Conservation (phyloP, 2,797 vertebrate species). For the Pelodytes ibericus region DNA sequence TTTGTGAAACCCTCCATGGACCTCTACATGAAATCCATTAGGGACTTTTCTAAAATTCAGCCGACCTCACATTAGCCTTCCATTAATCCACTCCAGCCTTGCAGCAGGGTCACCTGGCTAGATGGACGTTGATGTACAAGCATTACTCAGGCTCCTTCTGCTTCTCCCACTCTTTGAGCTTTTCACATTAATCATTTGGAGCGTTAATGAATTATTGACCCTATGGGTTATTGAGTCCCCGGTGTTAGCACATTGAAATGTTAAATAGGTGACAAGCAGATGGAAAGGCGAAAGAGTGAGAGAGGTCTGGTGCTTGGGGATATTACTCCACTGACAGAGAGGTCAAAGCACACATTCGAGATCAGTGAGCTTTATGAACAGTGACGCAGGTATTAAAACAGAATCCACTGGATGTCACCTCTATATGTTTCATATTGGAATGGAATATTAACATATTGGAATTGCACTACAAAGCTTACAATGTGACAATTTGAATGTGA, state of each 20-base stretch:
- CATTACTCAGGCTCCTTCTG: background rate
- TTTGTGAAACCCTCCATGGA: slow-evolving; percentile 7
- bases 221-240: slow-evolving; percentile 22
- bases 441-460: no score
- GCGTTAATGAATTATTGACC: slow-evolving; percentile 50
- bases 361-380: background rate
- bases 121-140: slow-evolving; percentile 33
- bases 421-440: no score
- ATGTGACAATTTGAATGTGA: no score
- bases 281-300: slow-evolving; percentile 12
- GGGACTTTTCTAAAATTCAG: slow-evolving; percentile 27
- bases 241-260: slow-evolving; percentile 30
- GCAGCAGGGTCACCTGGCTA: slow-evolving; percentile 25
- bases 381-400: background rate
- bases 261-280: slow-evolving; percentile 30
- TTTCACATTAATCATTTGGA: slow-evolving; percentile 33
- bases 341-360: slow-evolving; percentile 9
- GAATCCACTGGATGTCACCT: background rate
- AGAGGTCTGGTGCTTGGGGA: slow-evolving; percentile 18
- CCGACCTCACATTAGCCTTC: slow-evolving; percentile 9
- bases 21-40: slow-evolving; percentile 22
- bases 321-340: slow-evolving; percentile 1
- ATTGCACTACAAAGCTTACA: no score
- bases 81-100: slow-evolving; percentile 24
- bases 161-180: background rate